Percentiles rank a stretch among this genome's conserved stretches.
Conservation (phyloP, 2,113 vertebrate genomes). For the Ramphastos sulfuratus region DNA sequence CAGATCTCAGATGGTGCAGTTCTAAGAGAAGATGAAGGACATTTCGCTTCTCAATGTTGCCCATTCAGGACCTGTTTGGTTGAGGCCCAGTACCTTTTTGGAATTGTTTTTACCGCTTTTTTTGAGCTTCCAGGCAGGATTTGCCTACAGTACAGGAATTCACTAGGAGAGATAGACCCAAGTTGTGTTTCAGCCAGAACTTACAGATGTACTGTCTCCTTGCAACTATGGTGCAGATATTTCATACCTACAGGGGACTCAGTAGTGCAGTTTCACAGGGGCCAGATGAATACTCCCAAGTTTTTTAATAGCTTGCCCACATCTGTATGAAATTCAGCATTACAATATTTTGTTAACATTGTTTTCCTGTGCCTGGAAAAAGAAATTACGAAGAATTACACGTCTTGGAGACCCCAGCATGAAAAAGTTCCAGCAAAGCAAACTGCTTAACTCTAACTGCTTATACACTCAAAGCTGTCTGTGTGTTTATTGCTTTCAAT, state of each 20-base stretch:
- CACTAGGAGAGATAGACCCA: background rate
- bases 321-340: background rate
- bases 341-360: background rate
- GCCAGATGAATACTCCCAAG: background rate
- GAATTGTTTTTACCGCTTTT: background rate
- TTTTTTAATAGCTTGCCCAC: background rate
- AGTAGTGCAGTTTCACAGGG: rapidly evolving
- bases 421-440: background rate
- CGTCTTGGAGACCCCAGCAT: background rate
- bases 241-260: background rate
- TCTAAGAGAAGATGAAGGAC: background rate
- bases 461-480: background rate
- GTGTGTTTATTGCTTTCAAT: background rate
- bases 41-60: background rate
- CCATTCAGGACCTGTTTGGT: background rate
- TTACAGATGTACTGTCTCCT: background rate
- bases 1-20: background rate
- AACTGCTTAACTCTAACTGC: background rate
- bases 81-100: background rate
- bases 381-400: background rate
- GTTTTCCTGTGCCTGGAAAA: background rate
- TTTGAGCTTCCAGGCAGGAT: background rate
- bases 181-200: background rate
- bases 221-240: background rate
- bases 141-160: background rate